phyloP scores from a whole-genome alignment of 2,888 invertebrate genomes.

The Drosophila borealis region DNA sequence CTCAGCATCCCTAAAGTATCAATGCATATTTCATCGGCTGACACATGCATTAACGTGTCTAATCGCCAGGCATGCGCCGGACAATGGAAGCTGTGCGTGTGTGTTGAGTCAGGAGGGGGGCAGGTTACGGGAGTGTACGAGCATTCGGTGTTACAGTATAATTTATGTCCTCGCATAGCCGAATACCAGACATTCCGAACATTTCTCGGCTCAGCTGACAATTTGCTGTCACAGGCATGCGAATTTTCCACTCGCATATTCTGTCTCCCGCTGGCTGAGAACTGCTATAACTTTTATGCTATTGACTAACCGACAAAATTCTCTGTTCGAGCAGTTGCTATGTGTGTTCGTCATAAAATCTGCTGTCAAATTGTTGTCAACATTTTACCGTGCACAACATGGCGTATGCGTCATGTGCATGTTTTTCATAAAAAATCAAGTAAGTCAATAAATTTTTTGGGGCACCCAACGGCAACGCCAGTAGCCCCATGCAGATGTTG shows the following conservation, averaged over 20 bases:
- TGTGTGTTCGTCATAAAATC: constrained; percentile 17
- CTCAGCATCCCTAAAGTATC: constrained; percentile 44
- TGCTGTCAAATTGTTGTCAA: constrained; percentile 61
- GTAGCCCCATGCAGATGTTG: not conserved
- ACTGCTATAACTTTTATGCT: constrained; percentile 48
- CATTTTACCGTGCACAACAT: constrained; percentile 34
- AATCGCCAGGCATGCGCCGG: constrained; percentile 57
- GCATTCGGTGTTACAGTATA: constrained; percentile 68
- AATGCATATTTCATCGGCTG: constrained; percentile 78
- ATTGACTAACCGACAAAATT: constrained; percentile 50
- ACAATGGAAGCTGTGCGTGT: constrained; percentile 5
- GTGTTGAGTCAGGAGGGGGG: not conserved
- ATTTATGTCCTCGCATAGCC: constrained; percentile 69
- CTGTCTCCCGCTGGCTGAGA: constrained; percentile 1
- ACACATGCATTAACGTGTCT: constrained; percentile 79
- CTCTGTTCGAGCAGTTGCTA: not conserved
- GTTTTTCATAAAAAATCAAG: constrained; percentile 5
- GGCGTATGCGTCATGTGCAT: constrained; percentile 54
- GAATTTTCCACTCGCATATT: constrained; percentile 15
- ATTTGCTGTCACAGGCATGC: constrained; percentile 65
- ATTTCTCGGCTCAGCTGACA: constrained; percentile 57
- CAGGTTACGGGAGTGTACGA: not conserved
- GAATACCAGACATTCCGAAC: constrained; percentile 67
- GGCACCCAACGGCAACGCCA: not conserved
- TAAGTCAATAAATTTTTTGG: constrained; percentile 5